Conservation (phyloP, 2,113 vertebrate genomes). For the Myrmecobius fasciatus region DNA sequence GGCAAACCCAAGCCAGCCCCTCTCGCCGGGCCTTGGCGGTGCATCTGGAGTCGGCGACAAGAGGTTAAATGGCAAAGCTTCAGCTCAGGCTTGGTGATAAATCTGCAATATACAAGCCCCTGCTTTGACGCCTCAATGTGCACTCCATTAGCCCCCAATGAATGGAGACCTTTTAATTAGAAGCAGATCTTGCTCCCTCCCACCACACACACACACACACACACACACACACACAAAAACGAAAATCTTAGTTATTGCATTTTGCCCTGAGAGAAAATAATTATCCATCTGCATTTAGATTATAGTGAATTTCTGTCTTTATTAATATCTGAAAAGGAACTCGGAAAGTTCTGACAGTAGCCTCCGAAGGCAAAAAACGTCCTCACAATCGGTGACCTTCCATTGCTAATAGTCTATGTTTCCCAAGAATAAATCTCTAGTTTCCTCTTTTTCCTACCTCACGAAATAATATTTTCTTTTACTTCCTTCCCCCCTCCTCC, state of each 20-base stretch:
- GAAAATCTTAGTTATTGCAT: conserved; percentile 35
- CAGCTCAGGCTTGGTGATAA: conserved; percentile 84
- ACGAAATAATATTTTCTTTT: too few relatives aligned
- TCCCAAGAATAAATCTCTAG: neutral
- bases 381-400: neutral
- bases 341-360: conserved; percentile 27
- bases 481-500: too few relatives aligned
- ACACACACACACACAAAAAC: neutral
- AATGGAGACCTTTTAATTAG: conserved; percentile 79
- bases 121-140: conserved; percentile 82
- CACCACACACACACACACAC: neutral
- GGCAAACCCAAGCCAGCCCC: conserved; percentile 71
- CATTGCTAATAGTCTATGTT: neutral
- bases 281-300: conserved; percentile 68
- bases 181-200: conserved; percentile 75
- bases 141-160: conserved; percentile 81
- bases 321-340: conserved; percentile 68
- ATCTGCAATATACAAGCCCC: conserved; percentile 84
- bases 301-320: conserved; percentile 77
- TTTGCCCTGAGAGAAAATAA: conserved; percentile 76
- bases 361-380: conserved; percentile 28
- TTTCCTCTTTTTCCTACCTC: neutral
- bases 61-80: conserved; percentile 85
- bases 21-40: conserved; percentile 74
- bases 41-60: conserved; percentile 81